Conservation (phyloP, 2,113 vertebrate species). For the Tychaedon coryphoeus region DNA sequence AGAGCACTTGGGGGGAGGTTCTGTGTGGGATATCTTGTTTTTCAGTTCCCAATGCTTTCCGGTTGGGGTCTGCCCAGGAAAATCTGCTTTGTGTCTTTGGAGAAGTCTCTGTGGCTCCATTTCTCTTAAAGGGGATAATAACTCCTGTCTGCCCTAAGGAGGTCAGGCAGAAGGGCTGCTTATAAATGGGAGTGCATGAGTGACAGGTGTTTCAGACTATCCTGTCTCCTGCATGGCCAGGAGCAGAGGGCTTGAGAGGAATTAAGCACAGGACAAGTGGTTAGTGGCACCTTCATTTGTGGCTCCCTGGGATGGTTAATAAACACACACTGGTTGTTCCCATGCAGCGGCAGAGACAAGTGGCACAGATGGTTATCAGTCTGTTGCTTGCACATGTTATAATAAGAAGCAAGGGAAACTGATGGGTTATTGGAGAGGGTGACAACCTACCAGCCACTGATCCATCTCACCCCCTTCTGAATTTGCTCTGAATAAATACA, state of each 20-base stretch:
- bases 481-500: not conserved
- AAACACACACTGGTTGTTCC: not conserved
- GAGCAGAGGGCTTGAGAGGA: not conserved
- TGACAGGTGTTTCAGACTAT: not conserved
- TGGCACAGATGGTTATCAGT: not conserved
- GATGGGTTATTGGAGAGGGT: fast-evolving
- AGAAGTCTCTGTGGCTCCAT: not conserved
- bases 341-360: not conserved
- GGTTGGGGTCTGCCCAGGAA: not conserved
- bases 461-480: not conserved
- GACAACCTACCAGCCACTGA: not conserved
- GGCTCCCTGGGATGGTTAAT: not conserved
- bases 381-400: fast-evolving
- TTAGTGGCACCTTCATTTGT: not conserved
- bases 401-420: not conserved
- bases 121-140: not conserved
- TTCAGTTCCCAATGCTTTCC: not conserved
- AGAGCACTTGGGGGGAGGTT: not conserved
- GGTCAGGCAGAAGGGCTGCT: not conserved
- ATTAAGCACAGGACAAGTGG: not conserved
- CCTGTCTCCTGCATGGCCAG: not conserved
- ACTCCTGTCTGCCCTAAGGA: not conserved
- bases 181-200: not conserved
- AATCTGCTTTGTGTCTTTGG: not conserved
- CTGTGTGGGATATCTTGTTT: not conserved